Evolutionary conservation across 2,113 vertebrate genomes (phyloP).

Genomic region (Balaeniceps rex): DNA sequence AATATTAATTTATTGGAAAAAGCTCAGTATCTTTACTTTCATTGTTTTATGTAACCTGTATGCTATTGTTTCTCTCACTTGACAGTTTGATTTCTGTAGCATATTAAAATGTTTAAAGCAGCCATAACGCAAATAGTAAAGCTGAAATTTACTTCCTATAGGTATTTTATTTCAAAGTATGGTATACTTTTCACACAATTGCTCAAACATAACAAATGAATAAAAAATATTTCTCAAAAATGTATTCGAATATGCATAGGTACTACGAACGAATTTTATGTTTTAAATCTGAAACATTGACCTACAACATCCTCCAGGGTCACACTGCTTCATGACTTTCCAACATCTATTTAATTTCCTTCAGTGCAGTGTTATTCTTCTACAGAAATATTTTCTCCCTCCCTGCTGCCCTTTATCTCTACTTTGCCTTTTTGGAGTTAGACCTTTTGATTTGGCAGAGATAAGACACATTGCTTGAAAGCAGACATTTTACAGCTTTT

Average conservation of each 20-base stretch:
- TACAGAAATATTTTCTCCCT: background rate
- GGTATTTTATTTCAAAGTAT: background rate
- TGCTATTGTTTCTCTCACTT: background rate
- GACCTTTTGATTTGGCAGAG: background rate
- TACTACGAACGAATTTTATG: background rate
- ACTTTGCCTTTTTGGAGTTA: background rate
- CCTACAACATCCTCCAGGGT: background rate
- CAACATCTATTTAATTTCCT: background rate
- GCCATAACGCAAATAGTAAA: background rate
- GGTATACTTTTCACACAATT: background rate
- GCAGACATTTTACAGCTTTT: background rate
- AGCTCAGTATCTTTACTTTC: background rate
- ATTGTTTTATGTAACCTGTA: background rate
- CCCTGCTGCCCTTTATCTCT: background rate
- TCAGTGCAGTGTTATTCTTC: background rate
- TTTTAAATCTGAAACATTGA: background rate
- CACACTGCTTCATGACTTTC: background rate
- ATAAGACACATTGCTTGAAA: background rate
- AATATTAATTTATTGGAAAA: constrained; percentile 1
- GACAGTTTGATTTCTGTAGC: background rate
- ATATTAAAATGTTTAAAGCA: background rate
- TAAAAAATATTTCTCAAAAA: background rate
- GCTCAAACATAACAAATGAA: background rate
- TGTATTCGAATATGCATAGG: background rate
- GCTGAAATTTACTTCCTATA: background rate